Base-by-base conservation (phyloP, 1,140 invertebrate species). In the Chrysoperla carnea region DNA sequence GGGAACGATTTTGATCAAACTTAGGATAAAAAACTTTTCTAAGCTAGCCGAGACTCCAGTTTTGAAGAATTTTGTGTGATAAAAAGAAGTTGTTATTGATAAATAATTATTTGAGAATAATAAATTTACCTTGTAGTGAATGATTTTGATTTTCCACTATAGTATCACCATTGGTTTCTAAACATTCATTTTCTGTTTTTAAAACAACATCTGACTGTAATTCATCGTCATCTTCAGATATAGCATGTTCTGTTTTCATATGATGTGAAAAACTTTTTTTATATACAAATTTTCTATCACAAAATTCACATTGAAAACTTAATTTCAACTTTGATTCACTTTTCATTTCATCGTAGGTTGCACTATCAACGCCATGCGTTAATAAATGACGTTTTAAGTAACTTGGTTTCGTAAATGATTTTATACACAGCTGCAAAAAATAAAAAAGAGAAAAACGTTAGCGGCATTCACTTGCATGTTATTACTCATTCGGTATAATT, bases 281-380 rank as follows among this genome's bases (percentile, higher is more conserved):
- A 43, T 61, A 61, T 41, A 60, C 59, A 45, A 61, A 61, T 48
- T 58, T 60, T 36, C 59, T 42, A 52, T 61, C 59, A 41, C 59
- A 61, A 45, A 59, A 61, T 48, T 61, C 59, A 48, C 59, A 61
- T 46, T 57, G 50, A 50, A 59, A 52, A 15, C 52, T 43, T 48
- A 54, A 36, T 41, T 46, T 49, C 13, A 39, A 39, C 31, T 40
- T 29, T 29, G 11, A 3, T 40, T n/a, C 15, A 40, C 4, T 4
- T 11, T 40, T 6, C 9, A 28, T 9, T 40, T 28, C 15, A 1
- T 37, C 17, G 4, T 36, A 7, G 12, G 15, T n/a, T 42, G 29
- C 8, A 7, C 37, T 28, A 40, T 9, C 8, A 40, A 9, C 29
- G 15, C 52, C 52, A 48, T 56, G 53, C 9, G 52, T 50, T 40